A percentile compares a stretch with the other conserved stretches of the same genome.
These are phyloP conservation scores for Drosophila buzzatii DNA, from an alignment of 2,888 invertebrate species.

Conservation along the genomic window DNA sequence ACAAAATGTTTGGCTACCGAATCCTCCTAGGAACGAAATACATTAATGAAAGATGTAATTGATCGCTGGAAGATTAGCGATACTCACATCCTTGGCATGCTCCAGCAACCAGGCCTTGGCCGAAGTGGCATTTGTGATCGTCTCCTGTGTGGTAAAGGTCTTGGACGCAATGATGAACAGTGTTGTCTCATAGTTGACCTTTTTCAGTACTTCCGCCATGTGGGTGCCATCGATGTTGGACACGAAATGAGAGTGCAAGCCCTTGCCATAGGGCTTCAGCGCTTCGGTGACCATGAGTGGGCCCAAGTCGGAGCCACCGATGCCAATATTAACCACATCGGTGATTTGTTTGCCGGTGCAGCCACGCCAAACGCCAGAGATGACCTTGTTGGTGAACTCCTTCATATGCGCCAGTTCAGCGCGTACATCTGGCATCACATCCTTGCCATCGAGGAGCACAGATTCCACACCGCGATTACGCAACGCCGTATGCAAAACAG, in stretches of 20 bases:
- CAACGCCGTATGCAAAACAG: slow-evolving; percentile 97
- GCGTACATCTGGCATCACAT: slow-evolving; percentile 97
- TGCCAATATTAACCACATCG: slow-evolving; percentile 99
- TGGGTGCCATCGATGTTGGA: slow-evolving; percentile 99
- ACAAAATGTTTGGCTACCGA: slow-evolving; percentile 99
- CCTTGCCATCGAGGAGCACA: slow-evolving; percentile 93
- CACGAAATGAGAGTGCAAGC: slow-evolving; percentile 96
- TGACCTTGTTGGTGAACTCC: slow-evolving; percentile 93
- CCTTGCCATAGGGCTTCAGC: slow-evolving; percentile 94
- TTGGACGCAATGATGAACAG: slow-evolving; percentile 99
- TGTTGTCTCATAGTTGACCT: slow-evolving; percentile 95
- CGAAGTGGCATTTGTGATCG: slow-evolving; percentile 98
- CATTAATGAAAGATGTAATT: neutral
- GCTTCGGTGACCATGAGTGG: slow-evolving; percentile 99
- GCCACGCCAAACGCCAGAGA: slow-evolving; percentile 90
- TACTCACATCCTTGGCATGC: slow-evolving; percentile 92
- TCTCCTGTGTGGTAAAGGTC: slow-evolving; percentile 99
- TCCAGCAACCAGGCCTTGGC: slow-evolving; percentile 98
- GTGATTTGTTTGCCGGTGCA: slow-evolving; percentile 97
- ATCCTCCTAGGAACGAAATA: slow-evolving; percentile 86
- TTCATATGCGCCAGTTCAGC: slow-evolving; percentile 97
- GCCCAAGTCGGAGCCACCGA: slow-evolving; percentile 99
- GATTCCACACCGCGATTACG: slow-evolving; percentile 90
- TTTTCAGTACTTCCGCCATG: slow-evolving; percentile 95
- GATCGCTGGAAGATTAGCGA: slow-evolving; percentile 22